Evolutionary conservation across 2,888 invertebrate species (phyloP).

Genomic region (Cybosia mesomella): DNA sequence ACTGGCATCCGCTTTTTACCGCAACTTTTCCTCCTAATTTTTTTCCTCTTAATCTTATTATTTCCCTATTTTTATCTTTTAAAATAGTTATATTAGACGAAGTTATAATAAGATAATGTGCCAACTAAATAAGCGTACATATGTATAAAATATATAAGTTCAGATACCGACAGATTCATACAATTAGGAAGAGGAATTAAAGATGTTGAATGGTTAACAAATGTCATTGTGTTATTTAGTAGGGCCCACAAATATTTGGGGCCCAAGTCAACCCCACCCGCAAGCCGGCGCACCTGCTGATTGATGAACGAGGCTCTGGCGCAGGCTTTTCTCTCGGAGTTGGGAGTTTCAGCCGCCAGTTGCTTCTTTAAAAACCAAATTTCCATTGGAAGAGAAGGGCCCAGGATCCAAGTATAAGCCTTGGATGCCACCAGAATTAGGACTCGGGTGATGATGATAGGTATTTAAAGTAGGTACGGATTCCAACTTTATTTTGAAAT

Average conservation of each 20-base stretch:
- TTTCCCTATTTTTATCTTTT: not conserved
- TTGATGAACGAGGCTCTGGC: too few species aligned
- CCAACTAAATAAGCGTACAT: too few species aligned
- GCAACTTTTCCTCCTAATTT: not conserved
- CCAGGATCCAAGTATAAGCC: too few species aligned
- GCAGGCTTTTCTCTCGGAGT: not conserved
- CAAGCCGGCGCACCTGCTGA: not conserved
- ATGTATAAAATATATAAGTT: too few species aligned
- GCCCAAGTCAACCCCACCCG: not conserved
- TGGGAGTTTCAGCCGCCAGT: not conserved
- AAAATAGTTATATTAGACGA: too few species aligned
- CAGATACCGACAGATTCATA: too few species aligned
- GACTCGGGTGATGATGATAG: too few species aligned
- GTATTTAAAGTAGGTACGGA: not conserved
- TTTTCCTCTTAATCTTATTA: not conserved
- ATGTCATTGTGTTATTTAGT: not conserved
- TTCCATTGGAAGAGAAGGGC: too few species aligned
- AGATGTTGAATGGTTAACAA: not conserved
- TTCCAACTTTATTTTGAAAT: not conserved
- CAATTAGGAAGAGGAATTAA: too few species aligned
- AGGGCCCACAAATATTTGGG: not conserved
- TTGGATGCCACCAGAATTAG: too few species aligned
- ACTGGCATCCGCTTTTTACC: not conserved
- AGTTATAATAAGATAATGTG: too few species aligned
- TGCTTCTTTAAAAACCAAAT: not conserved